Conservation (phyloP, 2,888 invertebrate species). For the Eristalis pertinax region DNA sequence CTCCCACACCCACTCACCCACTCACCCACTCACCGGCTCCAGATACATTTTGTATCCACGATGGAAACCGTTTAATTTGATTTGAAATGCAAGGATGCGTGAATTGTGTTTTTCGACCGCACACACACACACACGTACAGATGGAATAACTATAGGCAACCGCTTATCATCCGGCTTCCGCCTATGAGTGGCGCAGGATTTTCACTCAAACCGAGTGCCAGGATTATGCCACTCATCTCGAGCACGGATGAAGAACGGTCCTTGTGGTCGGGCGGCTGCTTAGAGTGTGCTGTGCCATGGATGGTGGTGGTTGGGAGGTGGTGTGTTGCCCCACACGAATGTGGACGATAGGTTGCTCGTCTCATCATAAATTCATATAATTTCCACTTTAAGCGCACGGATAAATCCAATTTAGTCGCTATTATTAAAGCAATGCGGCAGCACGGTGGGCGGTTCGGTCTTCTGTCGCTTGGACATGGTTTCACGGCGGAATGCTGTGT, state of each 20-base stretch:
- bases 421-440: slow-evolving; percentile 69
- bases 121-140: not conserved
- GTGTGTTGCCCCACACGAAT: not conserved
- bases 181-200: slow-evolving; percentile 61
- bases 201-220: slow-evolving; percentile 69
- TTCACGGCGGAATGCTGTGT: slow-evolving; percentile 15
- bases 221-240: slow-evolving; percentile 69
- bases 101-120: slow-evolving; percentile 56
- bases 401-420: slow-evolving; percentile 71
- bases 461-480: not conserved
- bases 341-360: slow-evolving; percentile 4
- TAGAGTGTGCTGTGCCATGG: slow-evolving; percentile 2
- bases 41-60: not conserved
- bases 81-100: slow-evolving; percentile 69
- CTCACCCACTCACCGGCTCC: too few relatives aligned
- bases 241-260: slow-evolving; percentile 22
- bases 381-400: slow-evolving; percentile 65
- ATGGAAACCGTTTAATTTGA: slow-evolving; percentile 62
- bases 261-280: slow-evolving; percentile 23
- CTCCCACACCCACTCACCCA: not conserved
- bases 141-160: not conserved
- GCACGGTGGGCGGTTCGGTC: slow-evolving; percentile 48
- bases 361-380: slow-evolving; percentile 69
- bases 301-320: too few relatives aligned
- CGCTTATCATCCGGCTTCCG: not conserved